Evolutionary conservation across 2,888 invertebrate genomes (phyloP).

Genomic region (Drosophila ochracea): DNA sequence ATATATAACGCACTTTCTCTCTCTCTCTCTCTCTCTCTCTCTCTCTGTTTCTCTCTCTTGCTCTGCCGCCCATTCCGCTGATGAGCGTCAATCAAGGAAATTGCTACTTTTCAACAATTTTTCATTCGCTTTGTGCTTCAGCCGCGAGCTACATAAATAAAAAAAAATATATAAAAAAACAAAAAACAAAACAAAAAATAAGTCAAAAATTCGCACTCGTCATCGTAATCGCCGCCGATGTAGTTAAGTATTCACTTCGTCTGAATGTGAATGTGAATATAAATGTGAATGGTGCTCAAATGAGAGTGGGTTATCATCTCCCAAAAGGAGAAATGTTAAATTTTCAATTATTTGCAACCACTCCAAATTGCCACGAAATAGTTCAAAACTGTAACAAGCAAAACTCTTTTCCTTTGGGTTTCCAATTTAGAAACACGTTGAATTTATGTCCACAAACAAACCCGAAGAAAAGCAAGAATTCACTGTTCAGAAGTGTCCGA

Average conservation of each 20-base stretch:
- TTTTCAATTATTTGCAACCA: not conserved
- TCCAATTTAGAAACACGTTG: not conserved
- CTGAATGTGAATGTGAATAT: slow-evolving; percentile 2
- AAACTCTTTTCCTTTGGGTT: not conserved
- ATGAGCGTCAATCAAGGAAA: slow-evolving; percentile 79
- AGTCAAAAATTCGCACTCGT: slow-evolving; percentile 41
- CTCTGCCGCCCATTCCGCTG: slow-evolving; percentile 42
- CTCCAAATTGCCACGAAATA: not conserved
- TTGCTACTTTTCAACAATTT: slow-evolving; percentile 78
- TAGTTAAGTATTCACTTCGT: slow-evolving; percentile 32
- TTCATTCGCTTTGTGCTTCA: slow-evolving; percentile 65
- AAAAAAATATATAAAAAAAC: not conserved
- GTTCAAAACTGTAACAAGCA: not conserved
- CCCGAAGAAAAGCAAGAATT: not conserved
- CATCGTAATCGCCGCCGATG: slow-evolving; percentile 19
- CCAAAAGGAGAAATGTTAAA: not conserved
- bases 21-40: not conserved
- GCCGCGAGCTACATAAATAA: slow-evolving; percentile 44
- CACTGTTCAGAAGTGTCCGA: not conserved
- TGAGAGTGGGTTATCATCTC: not conserved
- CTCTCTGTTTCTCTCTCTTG: not conserved
- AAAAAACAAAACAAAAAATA: not conserved
- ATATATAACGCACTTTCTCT: slow-evolving; percentile 7
- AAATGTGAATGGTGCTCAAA: not conserved
- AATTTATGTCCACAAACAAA: not conserved